Percentiles rank a stretch among this genome's conserved stretches.
These are phyloP conservation scores for Acrossocheilus wenchowensis DNA, from an alignment of 2,797 vertebrate species.

Conservation along the genomic window DNA sequence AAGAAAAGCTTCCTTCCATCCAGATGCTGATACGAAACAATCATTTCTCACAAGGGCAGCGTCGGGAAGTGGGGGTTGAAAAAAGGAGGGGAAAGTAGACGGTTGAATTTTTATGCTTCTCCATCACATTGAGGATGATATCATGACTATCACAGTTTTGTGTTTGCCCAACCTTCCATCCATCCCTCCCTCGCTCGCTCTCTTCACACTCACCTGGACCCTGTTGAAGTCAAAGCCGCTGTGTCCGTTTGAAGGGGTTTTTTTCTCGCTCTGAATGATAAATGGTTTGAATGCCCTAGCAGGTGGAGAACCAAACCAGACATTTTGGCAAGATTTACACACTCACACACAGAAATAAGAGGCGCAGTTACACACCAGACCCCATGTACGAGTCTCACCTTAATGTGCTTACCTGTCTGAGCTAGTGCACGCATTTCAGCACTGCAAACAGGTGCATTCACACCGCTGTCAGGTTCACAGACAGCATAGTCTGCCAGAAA, in stretches of 20 bases:
- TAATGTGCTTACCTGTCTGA: constrained; percentile 45
- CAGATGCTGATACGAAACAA: constrained; percentile 83
- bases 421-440: constrained; percentile 34
- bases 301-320: constrained; percentile 54
- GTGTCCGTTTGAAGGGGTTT: constrained; percentile 74
- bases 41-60: constrained; percentile 68
- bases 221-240: constrained; percentile 70
- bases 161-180: constrained; percentile 61
- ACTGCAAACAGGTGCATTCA: constrained; percentile 10
- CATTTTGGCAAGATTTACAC: constrained; percentile 38
- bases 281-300: constrained; percentile 48
- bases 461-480: constrained; percentile 12
- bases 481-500: background rate
- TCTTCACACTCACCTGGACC: constrained; percentile 62
- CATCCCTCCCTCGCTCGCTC: constrained; percentile 61
- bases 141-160: constrained; percentile 71
- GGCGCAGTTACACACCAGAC: constrained; percentile 26
- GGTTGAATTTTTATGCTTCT: constrained; percentile 72
- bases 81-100: constrained; percentile 70
- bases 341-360: constrained; percentile 45
- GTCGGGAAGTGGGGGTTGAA: constrained; percentile 27
- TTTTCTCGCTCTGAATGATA: constrained; percentile 52
- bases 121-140: constrained; percentile 70
- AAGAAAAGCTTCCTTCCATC: constrained; percentile 85
- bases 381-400: constrained; percentile 30